These are phyloP conservation scores for Gadopsis bispinosus DNA, from an alignment of 2,797 vertebrate genomes.

Conservation along the genomic window DNA sequence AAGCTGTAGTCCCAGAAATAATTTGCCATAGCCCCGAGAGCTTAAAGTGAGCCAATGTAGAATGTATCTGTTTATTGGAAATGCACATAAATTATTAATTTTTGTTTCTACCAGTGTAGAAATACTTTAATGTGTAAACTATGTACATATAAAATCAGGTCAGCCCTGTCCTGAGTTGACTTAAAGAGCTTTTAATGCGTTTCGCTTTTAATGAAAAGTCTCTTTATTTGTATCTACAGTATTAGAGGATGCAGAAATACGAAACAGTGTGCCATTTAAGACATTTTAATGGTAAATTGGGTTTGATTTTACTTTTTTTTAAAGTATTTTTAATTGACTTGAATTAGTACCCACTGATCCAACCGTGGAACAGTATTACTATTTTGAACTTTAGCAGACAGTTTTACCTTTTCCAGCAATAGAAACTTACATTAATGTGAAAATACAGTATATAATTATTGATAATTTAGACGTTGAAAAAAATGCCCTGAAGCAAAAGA, in stretches of 20 bases:
- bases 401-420: too few species aligned
- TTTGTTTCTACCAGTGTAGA: constrained; percentile 33
- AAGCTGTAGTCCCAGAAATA: constrained; percentile 68
- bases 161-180: constrained; percentile 1
- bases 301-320: not conserved
- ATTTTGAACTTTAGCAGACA: not conserved
- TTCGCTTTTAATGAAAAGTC: constrained; percentile 13
- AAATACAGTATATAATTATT: not conserved
- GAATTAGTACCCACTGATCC: not conserved
- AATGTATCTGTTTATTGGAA: constrained; percentile 59
- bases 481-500: not conserved
- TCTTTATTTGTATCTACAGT: constrained; percentile 4
- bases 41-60: constrained; percentile 58
- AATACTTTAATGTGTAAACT: constrained; percentile 38
- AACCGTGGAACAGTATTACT: not conserved
- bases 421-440: not conserved
- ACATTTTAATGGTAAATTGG: not conserved
- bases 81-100: constrained; percentile 40
- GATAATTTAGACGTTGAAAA: too few species aligned
- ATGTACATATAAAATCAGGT: constrained; percentile 44
- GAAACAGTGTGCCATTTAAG: not conserved
- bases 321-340: not conserved
- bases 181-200: not conserved
- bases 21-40: constrained; percentile 53
- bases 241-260: not conserved